Conservation (phyloP, 1,140 invertebrate species). For the Drosophila melanica region DNA sequence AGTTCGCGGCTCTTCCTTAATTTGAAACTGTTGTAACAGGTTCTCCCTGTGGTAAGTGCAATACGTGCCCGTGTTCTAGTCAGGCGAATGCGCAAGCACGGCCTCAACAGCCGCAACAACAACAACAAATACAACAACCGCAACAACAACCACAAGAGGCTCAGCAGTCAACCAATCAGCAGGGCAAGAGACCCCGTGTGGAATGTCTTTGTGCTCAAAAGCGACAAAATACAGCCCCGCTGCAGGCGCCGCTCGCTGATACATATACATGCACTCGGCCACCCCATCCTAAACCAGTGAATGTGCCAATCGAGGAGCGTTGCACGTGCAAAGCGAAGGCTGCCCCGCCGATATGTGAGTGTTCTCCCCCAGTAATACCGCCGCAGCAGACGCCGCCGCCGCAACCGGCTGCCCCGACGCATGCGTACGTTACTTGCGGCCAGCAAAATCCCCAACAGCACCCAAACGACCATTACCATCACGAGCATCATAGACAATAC, state of each 20-base stretch:
- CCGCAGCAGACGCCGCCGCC: background rate
- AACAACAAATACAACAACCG: conserved; percentile 3
- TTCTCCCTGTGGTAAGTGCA: conserved; percentile 59
- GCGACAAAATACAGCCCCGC: background rate
- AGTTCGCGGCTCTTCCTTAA: background rate
- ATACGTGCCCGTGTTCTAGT: conserved; percentile 44
- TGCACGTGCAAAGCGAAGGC: conserved; percentile 37
- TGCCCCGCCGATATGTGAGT: conserved; percentile 9
- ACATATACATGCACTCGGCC: conserved; percentile 38
- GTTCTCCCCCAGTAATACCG: background rate
- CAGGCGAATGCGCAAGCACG: background rate
- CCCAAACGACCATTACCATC: background rate
- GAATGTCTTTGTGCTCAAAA: conserved; percentile 40
- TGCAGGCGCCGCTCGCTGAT: conserved; percentile 48
- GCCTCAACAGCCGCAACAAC: background rate
- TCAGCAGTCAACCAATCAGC: conserved; percentile 2
- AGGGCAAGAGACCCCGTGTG: conserved; percentile 11
- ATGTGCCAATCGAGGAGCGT: conserved; percentile 3
- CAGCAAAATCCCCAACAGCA: background rate
- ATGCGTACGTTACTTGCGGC: conserved; percentile 36
- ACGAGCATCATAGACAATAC: no score
- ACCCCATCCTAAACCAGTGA: background rate
- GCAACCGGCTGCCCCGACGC: background rate
- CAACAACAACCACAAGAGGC: background rate
- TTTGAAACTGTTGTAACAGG: conserved; percentile 11